phyloP scores from a whole-genome alignment of 2,113 vertebrate genomes.

The Mus musculus region GRCm39 chr6:144810001-144810500 shows the following conservation, averaged over 20 bases:
- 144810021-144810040: constrained; percentile 84
- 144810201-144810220: constrained; percentile 59
- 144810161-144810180: constrained; percentile 55
- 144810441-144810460: not conserved
- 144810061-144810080: constrained; percentile 72
- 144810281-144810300: not conserved
- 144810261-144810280: not conserved
- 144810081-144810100: constrained; percentile 80
- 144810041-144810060: constrained; percentile 83
- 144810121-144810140: constrained; percentile 63
- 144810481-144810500: not conserved
- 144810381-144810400: not conserved
- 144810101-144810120: constrained; percentile 77
- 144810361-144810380: not conserved
- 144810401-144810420: too few species aligned
- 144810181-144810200: not conserved
- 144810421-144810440: too few species aligned
- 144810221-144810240: constrained; percentile 49
- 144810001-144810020: constrained; percentile 83
- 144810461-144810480: not conserved
- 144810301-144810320: not conserved
- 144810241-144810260: not conserved
- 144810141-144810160: constrained; percentile 54
- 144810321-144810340: not conserved
- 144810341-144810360: not conserved